phyloP scores from a whole-genome alignment of 2,797 vertebrate species.

The Ataeniobius toweri region DNA sequence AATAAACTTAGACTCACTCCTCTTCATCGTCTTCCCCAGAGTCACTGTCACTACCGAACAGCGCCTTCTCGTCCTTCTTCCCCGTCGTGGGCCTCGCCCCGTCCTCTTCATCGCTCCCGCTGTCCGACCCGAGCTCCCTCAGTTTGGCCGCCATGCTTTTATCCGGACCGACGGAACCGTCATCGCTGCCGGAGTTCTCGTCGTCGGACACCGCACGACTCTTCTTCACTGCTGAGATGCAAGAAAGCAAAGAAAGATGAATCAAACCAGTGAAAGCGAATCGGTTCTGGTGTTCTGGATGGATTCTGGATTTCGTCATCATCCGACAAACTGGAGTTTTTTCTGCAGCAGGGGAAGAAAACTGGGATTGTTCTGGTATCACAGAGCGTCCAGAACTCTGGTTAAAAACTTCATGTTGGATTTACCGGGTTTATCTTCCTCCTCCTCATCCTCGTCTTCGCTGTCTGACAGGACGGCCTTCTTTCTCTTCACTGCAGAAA shows the following conservation, averaged over 20 bases:
- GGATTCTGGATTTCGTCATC: too few species aligned
- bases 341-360: neutral
- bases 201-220: slow-evolving; percentile 88
- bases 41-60: slow-evolving; percentile 97
- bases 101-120: slow-evolving; percentile 85
- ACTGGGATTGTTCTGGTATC: neutral
- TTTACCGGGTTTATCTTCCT: slow-evolving; percentile 65
- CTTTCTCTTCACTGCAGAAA: slow-evolving; percentile 87
- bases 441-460: slow-evolving; percentile 84
- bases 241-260: neutral
- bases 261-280: too few species aligned
- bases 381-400: neutral
- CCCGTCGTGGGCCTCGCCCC: slow-evolving; percentile 53
- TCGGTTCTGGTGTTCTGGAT: neutral
- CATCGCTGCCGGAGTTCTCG: slow-evolving; percentile 88
- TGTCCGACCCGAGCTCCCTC: slow-evolving; percentile 86
- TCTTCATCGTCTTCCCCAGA: slow-evolving; percentile 88
- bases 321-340: too few species aligned
- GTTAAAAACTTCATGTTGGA: neutral
- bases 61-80: slow-evolving; percentile 88
- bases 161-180: slow-evolving; percentile 65
- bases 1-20: slow-evolving; percentile 84
- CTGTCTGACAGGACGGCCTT: slow-evolving; percentile 91
- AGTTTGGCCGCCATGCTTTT: slow-evolving; percentile 79
- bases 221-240: slow-evolving; percentile 81